Evolutionary conservation across 1,140 invertebrate species (phyloP).

Genomic region (Eupristina koningsbergeri): DNA sequence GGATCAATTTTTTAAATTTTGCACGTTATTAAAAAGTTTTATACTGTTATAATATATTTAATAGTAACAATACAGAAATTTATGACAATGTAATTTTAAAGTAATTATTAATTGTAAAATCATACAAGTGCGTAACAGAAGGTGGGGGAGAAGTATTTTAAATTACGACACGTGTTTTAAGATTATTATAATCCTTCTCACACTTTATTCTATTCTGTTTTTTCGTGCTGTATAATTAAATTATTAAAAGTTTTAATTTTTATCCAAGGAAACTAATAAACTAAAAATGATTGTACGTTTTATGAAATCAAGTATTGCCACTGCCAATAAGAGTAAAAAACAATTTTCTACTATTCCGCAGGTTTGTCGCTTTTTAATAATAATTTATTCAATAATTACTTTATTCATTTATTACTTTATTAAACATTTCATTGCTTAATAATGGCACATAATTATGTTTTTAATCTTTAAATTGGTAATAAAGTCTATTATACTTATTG

Average conservation of each 20-base stretch:
- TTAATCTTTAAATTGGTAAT: background rate
- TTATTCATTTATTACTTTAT: background rate
- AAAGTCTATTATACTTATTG: background rate
- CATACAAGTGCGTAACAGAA: background rate
- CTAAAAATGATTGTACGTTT: slow-evolving; percentile 65
- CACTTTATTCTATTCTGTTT: background rate
- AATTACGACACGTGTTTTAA: background rate
- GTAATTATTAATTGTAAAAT: too few relatives aligned
- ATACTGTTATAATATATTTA: too few relatives aligned
- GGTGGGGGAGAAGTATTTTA: background rate
- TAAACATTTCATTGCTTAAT: background rate
- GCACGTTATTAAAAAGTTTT: too few relatives aligned
- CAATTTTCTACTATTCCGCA: slow-evolving; percentile 64
- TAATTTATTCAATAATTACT: background rate
- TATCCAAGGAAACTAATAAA: background rate
- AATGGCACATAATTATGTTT: background rate
- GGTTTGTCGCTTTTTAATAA: slow-evolving; percentile 53
- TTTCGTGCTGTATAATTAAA: background rate
- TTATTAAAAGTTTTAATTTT: background rate
- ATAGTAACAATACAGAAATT: too few relatives aligned
- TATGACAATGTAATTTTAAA: too few relatives aligned
- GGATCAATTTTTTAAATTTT: too few relatives aligned
- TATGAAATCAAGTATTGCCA: slow-evolving; percentile 58
- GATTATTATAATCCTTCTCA: background rate
- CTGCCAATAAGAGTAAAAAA: slow-evolving; percentile 64